Evolutionary conservation across 2,888 invertebrate genomes (phyloP).

Genomic region (Schizaphis graminum): DNA sequence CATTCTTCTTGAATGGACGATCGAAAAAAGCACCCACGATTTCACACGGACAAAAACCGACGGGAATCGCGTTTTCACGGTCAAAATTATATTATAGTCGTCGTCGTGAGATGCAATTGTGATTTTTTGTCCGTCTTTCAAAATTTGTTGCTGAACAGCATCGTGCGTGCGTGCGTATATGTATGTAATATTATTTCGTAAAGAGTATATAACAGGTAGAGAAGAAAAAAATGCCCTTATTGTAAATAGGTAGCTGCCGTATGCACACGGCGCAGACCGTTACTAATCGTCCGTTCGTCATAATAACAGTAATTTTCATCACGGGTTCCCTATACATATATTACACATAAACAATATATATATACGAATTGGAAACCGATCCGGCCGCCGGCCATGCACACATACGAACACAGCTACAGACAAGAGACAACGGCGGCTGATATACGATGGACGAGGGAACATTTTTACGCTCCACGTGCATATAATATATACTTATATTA

Average conservation of each 20-base stretch:
- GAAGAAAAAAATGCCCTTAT: constrained; percentile 49
- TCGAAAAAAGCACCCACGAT: constrained; percentile 49
- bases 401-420: background rate
- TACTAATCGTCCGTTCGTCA: constrained; percentile 62
- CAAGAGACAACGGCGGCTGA: background rate
- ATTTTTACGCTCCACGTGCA: constrained; percentile 32
- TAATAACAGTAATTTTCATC: constrained; percentile 63
- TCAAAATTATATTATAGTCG: constrained; percentile 20
- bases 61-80: constrained; percentile 56
- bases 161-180: background rate
- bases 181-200: background rate
- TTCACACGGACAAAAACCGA: constrained; percentile 48
- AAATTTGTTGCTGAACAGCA: background rate
- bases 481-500: constrained; percentile 19
- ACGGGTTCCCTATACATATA: background rate
- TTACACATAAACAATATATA: constrained; percentile 25
- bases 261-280: constrained; percentile 40
- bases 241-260: constrained; percentile 51
- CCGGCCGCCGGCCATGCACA: constrained; percentile 42
- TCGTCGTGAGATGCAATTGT: background rate
- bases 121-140: background rate
- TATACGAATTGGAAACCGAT: constrained; percentile 55
- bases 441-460: background rate
- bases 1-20: constrained; percentile 53
- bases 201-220: background rate